These are phyloP conservation scores for Eumeta japonica DNA, from an alignment of 1,140 invertebrate species.

Conservation along the genomic window DNA sequence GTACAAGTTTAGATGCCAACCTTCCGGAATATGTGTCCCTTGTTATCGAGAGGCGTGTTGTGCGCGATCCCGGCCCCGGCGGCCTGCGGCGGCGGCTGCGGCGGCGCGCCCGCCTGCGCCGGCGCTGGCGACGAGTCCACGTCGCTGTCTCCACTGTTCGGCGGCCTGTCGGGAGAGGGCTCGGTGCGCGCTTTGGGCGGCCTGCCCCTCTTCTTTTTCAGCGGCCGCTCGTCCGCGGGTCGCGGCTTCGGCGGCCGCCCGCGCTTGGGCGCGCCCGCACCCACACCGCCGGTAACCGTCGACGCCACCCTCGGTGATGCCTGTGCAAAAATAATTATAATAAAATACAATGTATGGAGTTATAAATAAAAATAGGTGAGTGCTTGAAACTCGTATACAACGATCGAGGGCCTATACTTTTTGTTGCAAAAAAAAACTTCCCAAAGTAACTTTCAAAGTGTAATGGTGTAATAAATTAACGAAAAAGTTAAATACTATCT, in stretches of 20 bases:
- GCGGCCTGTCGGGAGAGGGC: no score
- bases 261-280: slow-evolving; percentile 33
- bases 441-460: no score
- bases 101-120: slow-evolving; percentile 6
- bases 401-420: no score
- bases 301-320: slow-evolving; percentile 15
- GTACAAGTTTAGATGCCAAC: no score
- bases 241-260: slow-evolving; percentile 35
- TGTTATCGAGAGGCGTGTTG: slow-evolving; percentile 29
- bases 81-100: slow-evolving; percentile 30
- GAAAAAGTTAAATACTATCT: no score
- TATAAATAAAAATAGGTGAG: no score
- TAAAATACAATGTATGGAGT: no score
- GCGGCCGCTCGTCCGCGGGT: slow-evolving; percentile 20
- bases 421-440: no score
- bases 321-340: slow-evolving; percentile 13
- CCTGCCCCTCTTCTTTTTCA: slow-evolving; percentile 35
- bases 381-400: no score
- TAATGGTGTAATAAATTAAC: no score
- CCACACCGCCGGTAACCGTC: slow-evolving; percentile 7
- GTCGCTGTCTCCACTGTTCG: no score
- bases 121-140: no score
- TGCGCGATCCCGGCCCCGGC: slow-evolving; percentile 20
- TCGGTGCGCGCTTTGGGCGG: slow-evolving; percentile 24
- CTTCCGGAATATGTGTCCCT: slow-evolving; percentile 43